Evolutionary conservation across 1,140 invertebrate species (phyloP).

Genomic region (Scaptomyza montana): DNA sequence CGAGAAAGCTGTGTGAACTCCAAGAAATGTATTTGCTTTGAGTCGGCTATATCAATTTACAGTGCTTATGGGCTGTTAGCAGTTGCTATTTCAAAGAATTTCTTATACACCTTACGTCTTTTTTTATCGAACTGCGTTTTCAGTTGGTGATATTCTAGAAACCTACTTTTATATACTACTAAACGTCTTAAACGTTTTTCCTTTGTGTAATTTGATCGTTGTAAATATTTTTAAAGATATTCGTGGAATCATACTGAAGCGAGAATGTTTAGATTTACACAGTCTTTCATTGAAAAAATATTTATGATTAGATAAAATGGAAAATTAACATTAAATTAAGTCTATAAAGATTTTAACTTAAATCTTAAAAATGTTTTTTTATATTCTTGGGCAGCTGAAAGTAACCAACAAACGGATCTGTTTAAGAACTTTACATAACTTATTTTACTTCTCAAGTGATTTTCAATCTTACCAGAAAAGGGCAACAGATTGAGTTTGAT

Average conservation of each 20-base stretch:
- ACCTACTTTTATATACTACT: background rate
- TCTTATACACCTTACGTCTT: slow-evolving; percentile 5
- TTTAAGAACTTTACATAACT: no score
- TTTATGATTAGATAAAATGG: no score
- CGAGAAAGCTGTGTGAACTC: slow-evolving; percentile 58
- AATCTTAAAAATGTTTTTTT: no score
- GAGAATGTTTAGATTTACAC: no score
- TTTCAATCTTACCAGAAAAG: no score
- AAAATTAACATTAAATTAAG: no score
- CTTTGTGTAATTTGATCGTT: background rate
- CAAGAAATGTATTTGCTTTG: slow-evolving; percentile 9
- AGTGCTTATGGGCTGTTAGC: slow-evolving; percentile 34
- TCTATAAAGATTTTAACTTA: no score
- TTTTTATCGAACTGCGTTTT: slow-evolving; percentile 2
- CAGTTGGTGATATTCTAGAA: slow-evolving; percentile 11
- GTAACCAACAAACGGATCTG: no score
- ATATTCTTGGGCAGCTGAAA: no score
- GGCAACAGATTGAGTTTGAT: no score
- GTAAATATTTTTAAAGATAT: background rate
- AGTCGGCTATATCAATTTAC: slow-evolving; percentile 50
- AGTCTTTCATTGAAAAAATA: no score
- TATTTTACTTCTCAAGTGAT: no score
- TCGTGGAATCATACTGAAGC: background rate
- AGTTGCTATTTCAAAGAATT: slow-evolving; percentile 11
- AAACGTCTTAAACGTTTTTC: background rate